Base-by-base conservation (phyloP, 1,140 invertebrate genomes). In the Argopecten irradians region DNA sequence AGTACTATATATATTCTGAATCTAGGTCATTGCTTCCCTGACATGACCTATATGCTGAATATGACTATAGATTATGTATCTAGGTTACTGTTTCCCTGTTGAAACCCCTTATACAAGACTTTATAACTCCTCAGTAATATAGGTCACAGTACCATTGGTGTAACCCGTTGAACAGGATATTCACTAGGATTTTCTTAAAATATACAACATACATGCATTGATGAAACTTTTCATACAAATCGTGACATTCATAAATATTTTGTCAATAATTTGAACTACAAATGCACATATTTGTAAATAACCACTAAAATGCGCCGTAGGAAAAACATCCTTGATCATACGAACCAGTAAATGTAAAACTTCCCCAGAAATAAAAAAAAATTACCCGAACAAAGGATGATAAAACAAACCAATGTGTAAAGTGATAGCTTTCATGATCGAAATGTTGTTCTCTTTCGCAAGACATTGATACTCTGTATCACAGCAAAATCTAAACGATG, bases 351-450 rank as follows among this genome's bases (percentile, higher is more conserved):
- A 2, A 46, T 46, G 43, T 46, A 5, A 46, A 46, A 46, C 1
- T 46, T 46, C 14, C n/a, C n/a, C 7, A n/a, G 22, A 71, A 71
- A 71, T 16, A 2, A 71, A 71, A 71, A 5, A 2, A 71, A 5
- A 71, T 28, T 28, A 71, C n/a, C 55, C 28, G 22, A 71, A 71
- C n/a, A 71, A 71, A 1, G 8, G 55, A 71, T 71, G 55, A 71
- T 8, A 39, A 39, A n/a, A 28, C 14, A 71, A 71, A 71, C 55
- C 55, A 71, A 71, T 71, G 55, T 71, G n/a, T 71, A 16, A 71
- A n/a, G 55, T 71, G 55, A 71, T 71, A 71, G 55, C 55, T 71
- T 71, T 71, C 55, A 71, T 71, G 55, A 71, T 71, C 55, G 22
- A 71, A 71, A 71, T 71, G 55, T 28, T 71, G 5, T 71, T 28